phyloP scores from a whole-genome alignment of 1,140 invertebrate species.

The Parapsyche elsis region DNA sequence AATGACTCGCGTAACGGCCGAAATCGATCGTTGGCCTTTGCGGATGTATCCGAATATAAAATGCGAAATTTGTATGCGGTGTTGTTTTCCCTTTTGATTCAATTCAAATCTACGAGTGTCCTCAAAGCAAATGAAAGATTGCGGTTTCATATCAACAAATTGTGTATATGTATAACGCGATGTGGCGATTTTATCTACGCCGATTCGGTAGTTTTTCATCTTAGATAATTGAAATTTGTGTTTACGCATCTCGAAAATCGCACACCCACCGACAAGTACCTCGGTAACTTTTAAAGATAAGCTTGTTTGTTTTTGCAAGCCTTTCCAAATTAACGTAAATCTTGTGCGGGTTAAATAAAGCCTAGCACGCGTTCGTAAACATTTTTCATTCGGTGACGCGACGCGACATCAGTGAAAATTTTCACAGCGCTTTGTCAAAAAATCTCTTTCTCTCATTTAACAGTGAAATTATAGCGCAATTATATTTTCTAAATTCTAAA shows the following conservation, averaged over 20 bases:
- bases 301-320: background rate
- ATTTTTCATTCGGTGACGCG: background rate
- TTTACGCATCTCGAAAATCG: conserved; percentile 11
- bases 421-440: background rate
- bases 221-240: conserved; percentile 2
- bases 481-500: too few species aligned
- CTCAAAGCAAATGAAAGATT: too few species aligned
- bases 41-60: background rate
- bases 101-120: too few species aligned
- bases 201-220: background rate
- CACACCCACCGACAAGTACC: background rate
- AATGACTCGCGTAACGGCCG: background rate
- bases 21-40: conserved; percentile 2
- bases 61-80: background rate
- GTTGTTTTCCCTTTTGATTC: too few species aligned
- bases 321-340: conserved; percentile 24
- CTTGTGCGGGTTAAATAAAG: background rate
- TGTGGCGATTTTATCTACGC: background rate
- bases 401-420: background rate
- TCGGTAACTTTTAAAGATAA: background rate
- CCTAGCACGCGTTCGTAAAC: background rate
- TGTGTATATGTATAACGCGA: too few species aligned
- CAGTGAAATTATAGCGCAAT: too few species aligned
- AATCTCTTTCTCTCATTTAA: too few species aligned
- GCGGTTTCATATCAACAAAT: too few species aligned